Evolutionary conservation across 1,140 invertebrate genomes (phyloP), one percentile per base, ranked within the genome.

Genomic region (Bombus picipes): DNA sequence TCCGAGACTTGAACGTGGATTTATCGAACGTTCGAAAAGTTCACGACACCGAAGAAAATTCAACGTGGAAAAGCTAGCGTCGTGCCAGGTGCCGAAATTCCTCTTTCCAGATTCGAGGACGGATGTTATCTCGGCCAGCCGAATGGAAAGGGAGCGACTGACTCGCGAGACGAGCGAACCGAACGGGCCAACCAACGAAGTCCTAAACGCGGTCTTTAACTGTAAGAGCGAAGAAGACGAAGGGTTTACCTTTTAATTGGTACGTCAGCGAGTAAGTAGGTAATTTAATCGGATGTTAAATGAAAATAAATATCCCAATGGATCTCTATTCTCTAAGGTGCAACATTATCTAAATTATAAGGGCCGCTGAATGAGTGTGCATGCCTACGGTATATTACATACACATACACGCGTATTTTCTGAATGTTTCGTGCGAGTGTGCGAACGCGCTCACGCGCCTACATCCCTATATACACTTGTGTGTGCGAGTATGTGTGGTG

Each of bases 281-380:
- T 94, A 92, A 93, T 92, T 92, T 93, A 92, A 93, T 93, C 92
- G 81, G 85, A 84, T 88, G 89, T 86, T 90, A 89, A 90, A 89
- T 74, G 57, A 89, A 89, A 91, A 88, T 81, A 90, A 71, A 86
- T 93, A 92, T 91, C 82, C 88, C 90, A 90, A 83, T 93, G 90
- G 92, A 92, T 91, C 92, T 93, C 88, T 92, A 92, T 89, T 93
- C 90, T 89, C 88, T 92, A 93, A 92, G 91, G 91, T 94, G 92
- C 92, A 92, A 92, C 86, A 93, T 93, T 94, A 90, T 90, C 68
- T 90, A 90, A 91, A 90, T 90, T 81, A 66, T 84, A 86, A 90
- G 81, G 76, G n/a, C 73, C 78, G 80, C 73, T 74, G 84, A 88
- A 79, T 72, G 81, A 53, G 89, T 66, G 83, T 82, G 89, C 85